These are phyloP conservation scores for Apostichopus leukothele DNA, from an alignment of 53 echinoderm and acorn worm genomes.

Conservation along the genomic window DNA sequence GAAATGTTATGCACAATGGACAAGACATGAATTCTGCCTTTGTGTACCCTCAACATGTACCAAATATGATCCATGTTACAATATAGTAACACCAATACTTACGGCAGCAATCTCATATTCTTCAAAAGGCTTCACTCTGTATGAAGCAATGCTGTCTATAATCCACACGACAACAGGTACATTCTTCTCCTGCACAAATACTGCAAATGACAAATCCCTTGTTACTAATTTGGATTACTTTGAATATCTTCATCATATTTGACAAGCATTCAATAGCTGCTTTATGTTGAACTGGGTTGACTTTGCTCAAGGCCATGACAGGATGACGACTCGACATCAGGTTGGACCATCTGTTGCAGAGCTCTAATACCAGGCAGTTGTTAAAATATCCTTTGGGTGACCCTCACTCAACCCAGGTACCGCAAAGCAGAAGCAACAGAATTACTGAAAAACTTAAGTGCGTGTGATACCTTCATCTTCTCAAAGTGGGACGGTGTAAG, in stretches of 20 bases:
- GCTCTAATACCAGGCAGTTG: constrained; percentile 65
- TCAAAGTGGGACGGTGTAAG: constrained; percentile 66
- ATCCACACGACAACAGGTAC: too few relatives aligned
- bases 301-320: constrained; percentile 61
- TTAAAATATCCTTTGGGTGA: background rate
- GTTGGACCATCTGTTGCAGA: constrained; percentile 57
- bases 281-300: constrained; percentile 50
- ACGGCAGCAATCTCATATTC: too few relatives aligned
- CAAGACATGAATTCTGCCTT: too few relatives aligned
- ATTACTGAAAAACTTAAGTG: constrained; percentile 60
- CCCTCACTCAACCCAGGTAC: constrained; percentile 55
- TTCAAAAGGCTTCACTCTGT: too few relatives aligned
- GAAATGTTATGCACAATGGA: too few relatives aligned
- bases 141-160: too few relatives aligned
- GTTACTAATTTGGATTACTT: constrained; percentile 44
- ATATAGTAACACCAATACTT: too few relatives aligned
- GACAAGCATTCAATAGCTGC: constrained; percentile 45
- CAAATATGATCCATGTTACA: too few relatives aligned
- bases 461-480: constrained; percentile 72
- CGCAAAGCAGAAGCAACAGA: constrained; percentile 44
- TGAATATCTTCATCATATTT: constrained; percentile 55
- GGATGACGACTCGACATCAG: constrained; percentile 65
- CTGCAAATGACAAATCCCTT: constrained; percentile 13
- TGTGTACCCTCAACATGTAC: too few relatives aligned
- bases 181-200: too few relatives aligned